phyloP scores from a whole-genome alignment of 2,888 invertebrate species.

The Tenthredo mesomela region DNA sequence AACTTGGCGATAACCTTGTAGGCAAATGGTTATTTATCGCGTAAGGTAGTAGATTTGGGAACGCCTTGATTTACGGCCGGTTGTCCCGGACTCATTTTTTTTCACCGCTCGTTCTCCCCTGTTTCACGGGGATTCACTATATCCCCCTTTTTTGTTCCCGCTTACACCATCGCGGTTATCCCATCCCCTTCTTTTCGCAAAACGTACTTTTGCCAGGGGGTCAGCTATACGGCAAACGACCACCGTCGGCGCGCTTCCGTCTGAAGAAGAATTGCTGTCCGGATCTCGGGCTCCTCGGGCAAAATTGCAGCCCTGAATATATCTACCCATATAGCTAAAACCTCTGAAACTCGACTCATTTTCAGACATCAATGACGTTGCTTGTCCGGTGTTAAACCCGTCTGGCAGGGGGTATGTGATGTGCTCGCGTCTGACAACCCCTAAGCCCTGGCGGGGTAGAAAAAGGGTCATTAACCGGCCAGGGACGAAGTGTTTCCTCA shows the following conservation, averaged over 20 bases:
- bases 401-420: conserved; percentile 78
- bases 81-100: conserved; percentile 37
- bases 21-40: conserved; percentile 41
- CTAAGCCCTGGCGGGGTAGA: conserved; percentile 61
- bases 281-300: background rate
- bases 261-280: conserved; percentile 22
- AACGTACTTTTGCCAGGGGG: conserved; percentile 14
- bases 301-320: background rate
- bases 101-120: background rate
- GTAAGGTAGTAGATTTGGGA: conserved; percentile 31
- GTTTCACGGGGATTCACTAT: conserved; percentile 9
- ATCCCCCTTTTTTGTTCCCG: background rate
- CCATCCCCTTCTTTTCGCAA: background rate
- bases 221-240: background rate
- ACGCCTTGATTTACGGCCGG: conserved; percentile 45
- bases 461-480: conserved; percentile 75
- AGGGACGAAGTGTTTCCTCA: conserved; percentile 78
- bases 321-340: background rate
- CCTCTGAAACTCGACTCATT: background rate
- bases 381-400: conserved; percentile 78
- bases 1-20: conserved; percentile 1
- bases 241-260: conserved; percentile 30
- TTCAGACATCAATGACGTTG: conserved; percentile 70
- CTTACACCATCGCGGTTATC: background rate
- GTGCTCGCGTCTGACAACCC: conserved; percentile 73